A percentile compares a stretch with the other conserved stretches of the same genome.
Conservation (phyloP, 2,888 invertebrate species). For the Galerucella pusilla region DNA sequence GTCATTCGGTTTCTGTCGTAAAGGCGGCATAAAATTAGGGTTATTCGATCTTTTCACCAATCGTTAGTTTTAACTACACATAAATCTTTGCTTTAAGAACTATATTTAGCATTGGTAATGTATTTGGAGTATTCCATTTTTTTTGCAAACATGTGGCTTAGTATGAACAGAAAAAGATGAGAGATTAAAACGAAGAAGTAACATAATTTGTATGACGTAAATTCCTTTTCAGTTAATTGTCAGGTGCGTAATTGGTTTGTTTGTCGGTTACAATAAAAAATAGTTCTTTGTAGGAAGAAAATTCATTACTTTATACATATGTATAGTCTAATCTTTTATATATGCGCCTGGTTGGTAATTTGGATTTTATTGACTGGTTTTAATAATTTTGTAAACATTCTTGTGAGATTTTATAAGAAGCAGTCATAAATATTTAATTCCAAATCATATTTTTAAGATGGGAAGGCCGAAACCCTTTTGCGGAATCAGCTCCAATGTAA, state of each 20-base stretch:
- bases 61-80: too few species aligned
- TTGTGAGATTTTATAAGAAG: too few species aligned
- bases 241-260: background rate
- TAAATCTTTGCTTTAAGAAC: too few species aligned
- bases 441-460: too few species aligned
- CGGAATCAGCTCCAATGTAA: too few species aligned
- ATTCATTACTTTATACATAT: background rate
- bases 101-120: background rate
- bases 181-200: background rate
- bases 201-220: background rate
- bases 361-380: too few species aligned
- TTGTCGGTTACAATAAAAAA: background rate
- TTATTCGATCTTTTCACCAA: too few species aligned
- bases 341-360: background rate
- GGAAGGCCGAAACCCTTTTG: too few species aligned
- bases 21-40: too few species aligned
- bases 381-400: too few species aligned
- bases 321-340: background rate
- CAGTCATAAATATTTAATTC: too few species aligned
- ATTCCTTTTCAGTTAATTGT: background rate
- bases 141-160: background rate
- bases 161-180: background rate
- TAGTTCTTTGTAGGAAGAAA: background rate
- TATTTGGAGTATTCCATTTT: background rate
- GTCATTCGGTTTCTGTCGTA: too few species aligned